Base-by-base conservation (phyloP, 2,888 invertebrate species). In the Limnephilus auricula region DNA sequence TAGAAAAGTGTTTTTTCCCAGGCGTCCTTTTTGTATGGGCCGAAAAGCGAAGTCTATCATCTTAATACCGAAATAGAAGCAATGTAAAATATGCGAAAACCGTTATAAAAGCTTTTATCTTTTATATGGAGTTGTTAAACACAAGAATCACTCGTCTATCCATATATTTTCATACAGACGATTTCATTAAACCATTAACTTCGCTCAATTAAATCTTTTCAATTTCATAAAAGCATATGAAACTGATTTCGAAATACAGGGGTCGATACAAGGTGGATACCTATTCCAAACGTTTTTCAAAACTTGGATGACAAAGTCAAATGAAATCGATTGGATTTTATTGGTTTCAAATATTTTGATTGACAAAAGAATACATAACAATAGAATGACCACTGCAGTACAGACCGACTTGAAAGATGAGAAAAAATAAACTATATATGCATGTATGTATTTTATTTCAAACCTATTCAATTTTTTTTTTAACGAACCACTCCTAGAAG, bases 151-250 rank as follows among this genome's bases (percentile, higher is more conserved):
- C 82, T 82, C 82, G 32, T 25, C 82, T 18, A 82, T 25, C 25
- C 34, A 82, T 2, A 82, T 65, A 65, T 65, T 25, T 34, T 82
- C 82, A 82, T 82, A n/a, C 82, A 82, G 25, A 32, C 82, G 34
- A 82, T 82, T 65, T n/a, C 6, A 65, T 65, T 82, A 0, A 18
- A 15, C 82, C 82, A 82, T 82, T 34, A n/a, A 82, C 34, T 34
- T 30, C 82, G 34, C 82, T 82, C 82, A 82, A 82, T 82, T 82
- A 82, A 82, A 34, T 34, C 82, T 82, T 82, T 32, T 34, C 82
- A 82, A 82, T 15, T 82, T 25, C 65, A n/a, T 25, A 65, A 9
- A 15, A 50, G 13, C 18, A 50, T 34, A 34, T 34, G 34, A 82
- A 34, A 32, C 82, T 25, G 0, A 82, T 34, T 34, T 37, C 25